Percentiles rank a stretch among this genome's conserved stretches.
These are phyloP conservation scores for Loxodonta africana DNA, from an alignment of 2,113 vertebrate genomes.

Conservation along the genomic window DNA sequence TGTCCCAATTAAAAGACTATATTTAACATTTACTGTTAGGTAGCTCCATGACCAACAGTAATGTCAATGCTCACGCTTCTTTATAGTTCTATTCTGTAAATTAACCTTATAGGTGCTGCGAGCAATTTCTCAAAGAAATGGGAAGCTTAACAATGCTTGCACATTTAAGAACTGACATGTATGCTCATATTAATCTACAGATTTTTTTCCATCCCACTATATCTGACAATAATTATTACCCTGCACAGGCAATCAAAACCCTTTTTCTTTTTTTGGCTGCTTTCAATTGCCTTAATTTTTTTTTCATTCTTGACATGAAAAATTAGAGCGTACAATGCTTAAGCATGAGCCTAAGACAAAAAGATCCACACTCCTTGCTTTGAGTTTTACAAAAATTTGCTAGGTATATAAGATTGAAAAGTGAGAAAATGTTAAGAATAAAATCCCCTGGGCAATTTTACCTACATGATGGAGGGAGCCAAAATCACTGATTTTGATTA, in stretches of 20 bases:
- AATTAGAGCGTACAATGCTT: background rate
- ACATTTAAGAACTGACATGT: background rate
- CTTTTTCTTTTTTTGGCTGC: background rate
- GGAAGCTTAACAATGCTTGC: background rate
- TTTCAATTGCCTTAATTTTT: background rate
- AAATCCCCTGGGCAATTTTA: slow-evolving; percentile 33
- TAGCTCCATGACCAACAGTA: background rate
- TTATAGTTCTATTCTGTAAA: background rate
- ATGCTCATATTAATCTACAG: background rate
- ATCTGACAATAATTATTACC: background rate
- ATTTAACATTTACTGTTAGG: background rate
- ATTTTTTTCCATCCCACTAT: background rate
- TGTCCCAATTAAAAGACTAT: background rate
- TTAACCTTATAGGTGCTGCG: background rate
- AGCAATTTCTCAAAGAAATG: slow-evolving; percentile 37
- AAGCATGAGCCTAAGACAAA: background rate
- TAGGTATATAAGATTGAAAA: background rate
- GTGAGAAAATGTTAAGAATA: background rate
- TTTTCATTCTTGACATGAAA: background rate
- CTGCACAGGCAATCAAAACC: background rate
- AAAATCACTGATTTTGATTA: slow-evolving; percentile 16
- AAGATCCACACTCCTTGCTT: background rate
- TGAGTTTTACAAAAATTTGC: background rate
- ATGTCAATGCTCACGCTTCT: background rate
- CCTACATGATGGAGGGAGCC: background rate